Percentiles rank a stretch among this genome's conserved stretches.
phyloP scores from a whole-genome alignment of 1,140 invertebrate species.

The Samia ricini region DNA sequence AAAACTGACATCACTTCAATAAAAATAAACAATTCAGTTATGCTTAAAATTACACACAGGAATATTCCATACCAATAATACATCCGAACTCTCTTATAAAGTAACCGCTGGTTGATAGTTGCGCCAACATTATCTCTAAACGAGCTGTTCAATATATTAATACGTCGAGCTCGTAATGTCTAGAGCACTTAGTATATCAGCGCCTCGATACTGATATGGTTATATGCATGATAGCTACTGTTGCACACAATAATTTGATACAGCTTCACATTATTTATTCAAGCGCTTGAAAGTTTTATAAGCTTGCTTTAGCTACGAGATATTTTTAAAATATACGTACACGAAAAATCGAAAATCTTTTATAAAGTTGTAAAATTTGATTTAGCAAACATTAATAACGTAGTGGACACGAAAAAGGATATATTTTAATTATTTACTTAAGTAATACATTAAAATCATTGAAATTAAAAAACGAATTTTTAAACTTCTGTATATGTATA shows the following conservation, averaged over 20 bases:
- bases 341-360: too few species aligned
- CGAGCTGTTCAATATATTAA: slow-evolving; percentile 36
- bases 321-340: neutral
- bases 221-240: neutral
- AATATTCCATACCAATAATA: neutral
- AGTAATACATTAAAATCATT: too few species aligned
- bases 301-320: neutral
- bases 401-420: too few species aligned
- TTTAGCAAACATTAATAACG: too few species aligned
- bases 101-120: slow-evolving; percentile 16
- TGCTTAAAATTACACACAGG: neutral
- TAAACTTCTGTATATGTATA: too few species aligned
- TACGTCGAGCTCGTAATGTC: slow-evolving; percentile 34
- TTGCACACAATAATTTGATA: slow-evolving; percentile 22
- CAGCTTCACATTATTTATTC: slow-evolving; percentile 10
- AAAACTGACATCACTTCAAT: too few species aligned
- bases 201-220: slow-evolving; percentile 23
- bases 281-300: neutral
- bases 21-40: too few species aligned
- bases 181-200: slow-evolving; percentile 31
- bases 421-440: too few species aligned
- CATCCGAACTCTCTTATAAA: neutral
- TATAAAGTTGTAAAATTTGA: too few species aligned
- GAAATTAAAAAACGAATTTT: too few species aligned
- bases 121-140: slow-evolving; percentile 29